Evolutionary conservation across 2,888 invertebrate species (phyloP), one percentile per base, ranked within the genome.

Genomic region (Spilarctia lutea): DNA sequence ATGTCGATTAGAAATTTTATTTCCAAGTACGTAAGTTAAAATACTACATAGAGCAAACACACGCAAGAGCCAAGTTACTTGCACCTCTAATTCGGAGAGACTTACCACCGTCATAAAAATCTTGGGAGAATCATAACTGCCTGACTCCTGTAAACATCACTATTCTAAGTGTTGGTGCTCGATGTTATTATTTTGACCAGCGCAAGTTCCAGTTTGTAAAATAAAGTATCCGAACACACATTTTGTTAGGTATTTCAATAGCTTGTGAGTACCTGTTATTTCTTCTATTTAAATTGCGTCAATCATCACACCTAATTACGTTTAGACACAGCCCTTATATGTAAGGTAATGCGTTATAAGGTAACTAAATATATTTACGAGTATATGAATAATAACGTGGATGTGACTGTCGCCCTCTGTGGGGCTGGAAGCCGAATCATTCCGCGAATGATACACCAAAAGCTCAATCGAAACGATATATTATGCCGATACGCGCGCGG

Each of bases 381-480:
- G 35, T 42, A 11, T 39, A 39, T 75, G 81, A 78, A 75, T 75
- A 78, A 75, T 75, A 71, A 71, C 71, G 76, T 78, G 79, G 81
- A 83, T 75, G 79, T 76, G 86, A 87, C 75, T 85, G 85, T 87
- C 87, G 87, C 88, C 90, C 91, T 83, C 80, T 75, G 74, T 71
- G 73, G 81, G 88, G 88, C 87, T 81, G 79, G 79, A 82, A 86
- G 71, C 85, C 86, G 88, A 91, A 91, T 92, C 88, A 92, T 91
- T 89, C 88, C 89, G 89, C 89, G 91, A 92, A 94, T 92, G 94
- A 94, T 95, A 94, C 92, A 92, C 92, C 92, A 92, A 94, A 94
- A 94, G 93, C 94, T 94, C 94, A 94, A 94, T 94, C 93, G 93
- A 90, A 92, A 90, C 93, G 92, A 94, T 94, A 93, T 94, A 95